These are phyloP conservation scores for Ranitomeya variabilis DNA, from an alignment of 2,113 vertebrate species.

Conservation along the genomic window DNA sequence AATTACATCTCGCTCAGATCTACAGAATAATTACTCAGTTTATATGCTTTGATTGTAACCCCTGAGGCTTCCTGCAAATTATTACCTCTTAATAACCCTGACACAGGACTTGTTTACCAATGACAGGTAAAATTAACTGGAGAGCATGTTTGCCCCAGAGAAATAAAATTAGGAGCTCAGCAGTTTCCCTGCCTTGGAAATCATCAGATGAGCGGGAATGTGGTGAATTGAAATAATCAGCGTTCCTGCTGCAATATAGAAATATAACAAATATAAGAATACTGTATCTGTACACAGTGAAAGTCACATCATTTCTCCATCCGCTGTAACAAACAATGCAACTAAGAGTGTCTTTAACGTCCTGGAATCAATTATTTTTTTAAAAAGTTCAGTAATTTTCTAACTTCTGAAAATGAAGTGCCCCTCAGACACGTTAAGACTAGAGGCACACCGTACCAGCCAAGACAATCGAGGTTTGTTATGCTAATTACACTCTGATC, in stretches of 20 bases:
- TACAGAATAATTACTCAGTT: slow-evolving; percentile 48
- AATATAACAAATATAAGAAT: not conserved
- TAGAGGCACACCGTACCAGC: no score
- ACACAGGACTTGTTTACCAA: slow-evolving; percentile 62
- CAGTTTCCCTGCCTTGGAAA: slow-evolving; percentile 60
- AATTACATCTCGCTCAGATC: not conserved
- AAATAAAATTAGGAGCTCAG: slow-evolving; percentile 62
- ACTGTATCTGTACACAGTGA: not conserved
- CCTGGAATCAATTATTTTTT: no score
- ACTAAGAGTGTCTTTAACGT: no score
- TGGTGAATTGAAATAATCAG: slow-evolving; percentile 1
- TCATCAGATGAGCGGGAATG: not conserved
- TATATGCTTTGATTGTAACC: slow-evolving; percentile 58
- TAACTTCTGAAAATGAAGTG: no score
- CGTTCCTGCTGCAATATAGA: not conserved
- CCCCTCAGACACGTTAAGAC: no score
- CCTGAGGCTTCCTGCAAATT: slow-evolving; percentile 60
- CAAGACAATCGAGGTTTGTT: no score
- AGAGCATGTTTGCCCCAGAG: slow-evolving; percentile 57
- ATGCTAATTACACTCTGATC: no score
- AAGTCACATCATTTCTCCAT: not conserved
- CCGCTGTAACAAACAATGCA: not conserved
- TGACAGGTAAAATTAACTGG: slow-evolving; percentile 63
- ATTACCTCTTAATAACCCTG: slow-evolving; percentile 62
- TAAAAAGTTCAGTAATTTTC: no score